These are phyloP conservation scores for Macrobrachium rosenbergii DNA, from an alignment of 1,140 invertebrate species.

Conservation along the genomic window DNA sequence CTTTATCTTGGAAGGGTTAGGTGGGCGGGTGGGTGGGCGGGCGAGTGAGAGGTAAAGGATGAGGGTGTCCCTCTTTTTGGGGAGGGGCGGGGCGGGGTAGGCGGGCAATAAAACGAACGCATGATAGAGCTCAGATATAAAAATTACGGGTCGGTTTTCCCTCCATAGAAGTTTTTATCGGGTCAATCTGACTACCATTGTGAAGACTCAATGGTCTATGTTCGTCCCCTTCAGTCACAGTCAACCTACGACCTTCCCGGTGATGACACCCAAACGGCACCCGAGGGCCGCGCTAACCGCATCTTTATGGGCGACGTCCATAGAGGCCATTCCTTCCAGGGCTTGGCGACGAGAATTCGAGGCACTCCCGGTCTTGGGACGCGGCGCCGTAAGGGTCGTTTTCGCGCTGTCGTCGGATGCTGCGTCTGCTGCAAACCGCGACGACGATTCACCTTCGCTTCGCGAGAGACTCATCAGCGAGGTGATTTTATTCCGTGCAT, in stretches of 20 bases:
- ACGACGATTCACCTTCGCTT: no score
- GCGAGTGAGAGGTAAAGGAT: background rate
- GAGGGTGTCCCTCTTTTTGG: background rate
- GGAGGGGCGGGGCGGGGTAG: background rate
- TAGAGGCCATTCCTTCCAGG: background rate
- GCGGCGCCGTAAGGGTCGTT: no score
- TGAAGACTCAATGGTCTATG: conserved; percentile 16
- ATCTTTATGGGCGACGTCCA: background rate
- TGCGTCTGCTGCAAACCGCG: no score
- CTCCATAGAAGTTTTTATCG: conserved; percentile 23
- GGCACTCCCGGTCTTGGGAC: no score
- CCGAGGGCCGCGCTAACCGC: background rate
- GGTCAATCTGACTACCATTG: conserved; percentile 37
- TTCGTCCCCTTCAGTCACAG: conserved; percentile 10
- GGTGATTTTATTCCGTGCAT: no score
- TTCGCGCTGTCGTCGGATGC: no score
- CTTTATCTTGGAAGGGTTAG: no score
- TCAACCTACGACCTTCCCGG: conserved; percentile 7
- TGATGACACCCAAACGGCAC: background rate
- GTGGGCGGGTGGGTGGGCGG: no score
- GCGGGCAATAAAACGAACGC: conserved; percentile 22
- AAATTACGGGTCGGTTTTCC: conserved; percentile 43
- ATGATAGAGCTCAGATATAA: conserved; percentile 41
- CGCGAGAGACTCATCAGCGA: no score
- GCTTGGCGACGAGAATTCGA: no score